Evolutionary conservation across 2,113 vertebrate species (phyloP).

Genomic region (Daubentonia madagascariensis): DNA sequence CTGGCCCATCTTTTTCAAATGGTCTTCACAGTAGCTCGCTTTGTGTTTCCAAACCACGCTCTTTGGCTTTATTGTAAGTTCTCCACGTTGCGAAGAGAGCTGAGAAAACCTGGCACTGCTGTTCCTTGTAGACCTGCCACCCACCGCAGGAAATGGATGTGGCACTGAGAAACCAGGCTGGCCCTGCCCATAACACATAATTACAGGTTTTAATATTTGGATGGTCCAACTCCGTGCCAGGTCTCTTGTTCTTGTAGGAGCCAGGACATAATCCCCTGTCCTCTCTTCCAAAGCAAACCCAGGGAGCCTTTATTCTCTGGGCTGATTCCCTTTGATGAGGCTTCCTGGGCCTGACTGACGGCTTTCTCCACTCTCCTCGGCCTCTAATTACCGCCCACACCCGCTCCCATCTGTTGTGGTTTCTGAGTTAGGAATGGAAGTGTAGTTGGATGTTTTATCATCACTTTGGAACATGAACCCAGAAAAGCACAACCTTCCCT

Average conservation of each 20-base stretch:
- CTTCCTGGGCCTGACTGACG: neutral
- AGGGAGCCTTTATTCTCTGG: slow-evolving; percentile 8
- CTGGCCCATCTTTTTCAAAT: neutral
- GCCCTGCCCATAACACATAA: slow-evolving; percentile 23
- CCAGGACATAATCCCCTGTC: neutral
- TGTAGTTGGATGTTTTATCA: slow-evolving; percentile 35
- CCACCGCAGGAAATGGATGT: slow-evolving; percentile 39
- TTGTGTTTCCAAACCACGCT: neutral
- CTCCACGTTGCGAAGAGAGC: neutral
- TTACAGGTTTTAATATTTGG: neutral
- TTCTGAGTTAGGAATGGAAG: slow-evolving; percentile 18
- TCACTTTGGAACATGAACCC: neutral
- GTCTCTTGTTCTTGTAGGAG: slow-evolving; percentile 30
- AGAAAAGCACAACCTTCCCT: slow-evolving; percentile 32
- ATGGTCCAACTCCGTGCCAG: neutral
- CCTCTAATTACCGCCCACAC: slow-evolving; percentile 56
- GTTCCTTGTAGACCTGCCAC: neutral
- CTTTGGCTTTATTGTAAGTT: neutral
- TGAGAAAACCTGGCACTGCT: neutral
- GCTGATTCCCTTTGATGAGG: slow-evolving; percentile 60
- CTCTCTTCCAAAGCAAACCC: slow-evolving; percentile 43
- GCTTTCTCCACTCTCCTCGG: neutral
- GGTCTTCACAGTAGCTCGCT: neutral
- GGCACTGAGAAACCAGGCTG: slow-evolving; percentile 6
- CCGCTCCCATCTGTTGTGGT: slow-evolving; percentile 5